Percentiles rank a stretch among this genome's conserved stretches.
Evolutionary conservation across 2,888 invertebrate genomes (phyloP).

Genomic region (Dolichomitus sp.): DNA sequence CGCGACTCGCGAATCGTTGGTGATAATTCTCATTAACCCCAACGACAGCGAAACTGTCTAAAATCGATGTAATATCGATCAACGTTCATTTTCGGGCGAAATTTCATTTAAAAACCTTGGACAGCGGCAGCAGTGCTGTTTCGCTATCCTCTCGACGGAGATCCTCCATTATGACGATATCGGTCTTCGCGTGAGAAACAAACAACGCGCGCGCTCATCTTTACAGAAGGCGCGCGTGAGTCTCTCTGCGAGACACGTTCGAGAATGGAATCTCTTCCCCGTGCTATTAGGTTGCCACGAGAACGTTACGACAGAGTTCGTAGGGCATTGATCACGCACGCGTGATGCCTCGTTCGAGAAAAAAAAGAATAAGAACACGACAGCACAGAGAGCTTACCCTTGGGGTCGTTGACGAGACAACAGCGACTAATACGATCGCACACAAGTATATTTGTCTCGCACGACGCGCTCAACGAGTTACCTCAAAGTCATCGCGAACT

Average conservation of each 20-base stretch:
- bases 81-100: slow-evolving; percentile 11
- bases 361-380: background rate
- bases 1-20: slow-evolving; percentile 8
- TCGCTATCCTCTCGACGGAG: no score
- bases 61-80: background rate
- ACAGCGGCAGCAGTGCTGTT: background rate
- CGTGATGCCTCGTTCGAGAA: slow-evolving; percentile 84
- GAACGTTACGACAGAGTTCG: slow-evolving; percentile 8
- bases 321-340: slow-evolving; percentile 65
- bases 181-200: background rate
- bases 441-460: no score
- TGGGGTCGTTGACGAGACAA: no score
- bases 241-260: background rate
- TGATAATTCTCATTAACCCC: background rate
- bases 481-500: no score
- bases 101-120: slow-evolving; percentile 33
- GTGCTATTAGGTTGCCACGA: slow-evolving; percentile 5
- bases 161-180: no score
- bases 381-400: no score
- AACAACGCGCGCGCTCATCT: no score
- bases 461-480: no score
- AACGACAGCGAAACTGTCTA: slow-evolving; percentile 2
- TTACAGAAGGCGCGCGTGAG: background rate
- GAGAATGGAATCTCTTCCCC: slow-evolving; percentile 11
- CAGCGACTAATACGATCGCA: no score